Evolutionary conservation across 2,888 invertebrate species (phyloP), one percentile per base, ranked within the genome.

Genomic region (Dicyrtomina minuta): DNA sequence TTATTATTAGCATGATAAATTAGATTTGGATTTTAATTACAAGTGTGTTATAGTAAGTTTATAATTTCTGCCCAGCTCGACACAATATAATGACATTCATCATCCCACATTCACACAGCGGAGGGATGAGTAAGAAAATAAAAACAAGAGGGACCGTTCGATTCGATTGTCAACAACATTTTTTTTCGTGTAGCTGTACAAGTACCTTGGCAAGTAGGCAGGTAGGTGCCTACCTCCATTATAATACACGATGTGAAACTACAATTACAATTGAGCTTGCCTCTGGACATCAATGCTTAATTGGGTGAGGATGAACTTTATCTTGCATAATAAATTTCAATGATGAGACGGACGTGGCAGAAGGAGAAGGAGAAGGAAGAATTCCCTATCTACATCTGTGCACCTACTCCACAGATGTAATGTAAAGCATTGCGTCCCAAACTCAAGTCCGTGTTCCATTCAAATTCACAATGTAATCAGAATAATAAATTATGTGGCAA

Each of bases 281-380:
- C 60, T 60, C 44, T 44, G 44, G 60, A 60, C 43, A 60, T 60
- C 1, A 27, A 33, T 2, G 27, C 58, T 58, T 58, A 58, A 58
- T 58, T 58, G 58, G 58, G 58, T 27, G 13, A 58, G n/a, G 58
- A 58, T 27, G 58, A 27, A 13, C 59, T 12, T 59, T 33, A 41
- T 33, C 41, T 59, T 55, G 26, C 55, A 55, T 55, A 55, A 55
- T 55, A 26, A 55, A 26, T 55, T 55, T 12, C 27, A 55, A 46
- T 46, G 33, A 33, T 33, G 33, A 33, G 33, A 33, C 33, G 33
- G 33, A 33, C 8, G 8, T 33, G 33, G 33, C 33, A 33, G 33
- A 33, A 33, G n/a, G n/a, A n/a, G n/a, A n/a, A n/a, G n/a, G n/a
- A n/a, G n/a, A n/a, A 33, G 33, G 33, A 33, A 33, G 8, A 33